phyloP scores from a whole-genome alignment of 2,888 invertebrate genomes.

The Selenia dentaria region DNA sequence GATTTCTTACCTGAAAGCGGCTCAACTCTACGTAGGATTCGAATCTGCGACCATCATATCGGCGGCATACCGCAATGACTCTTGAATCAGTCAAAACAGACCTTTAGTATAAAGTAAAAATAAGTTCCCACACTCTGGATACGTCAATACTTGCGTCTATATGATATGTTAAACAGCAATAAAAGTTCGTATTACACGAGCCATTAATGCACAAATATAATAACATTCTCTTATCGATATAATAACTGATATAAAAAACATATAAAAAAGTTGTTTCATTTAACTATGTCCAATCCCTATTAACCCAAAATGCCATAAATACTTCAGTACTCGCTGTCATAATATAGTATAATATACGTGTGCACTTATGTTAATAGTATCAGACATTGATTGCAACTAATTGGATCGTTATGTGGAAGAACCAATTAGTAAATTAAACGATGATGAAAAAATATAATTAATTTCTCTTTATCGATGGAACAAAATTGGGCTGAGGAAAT shows the following conservation, averaged over 20 bases:
- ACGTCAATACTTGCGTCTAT: constrained; percentile 18
- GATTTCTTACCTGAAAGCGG: no score
- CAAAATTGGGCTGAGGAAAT: constrained; percentile 15
- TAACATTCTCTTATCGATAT: constrained; percentile 50
- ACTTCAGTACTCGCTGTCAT: constrained; percentile 53
- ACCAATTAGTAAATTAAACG: constrained; percentile 77
- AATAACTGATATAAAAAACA: constrained; percentile 49
- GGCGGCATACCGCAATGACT: no score
- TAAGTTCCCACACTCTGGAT: constrained; percentile 20
- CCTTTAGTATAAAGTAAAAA: no score
- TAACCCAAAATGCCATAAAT: constrained; percentile 54
- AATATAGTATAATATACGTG: constrained; percentile 56
- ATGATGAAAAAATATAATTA: constrained; percentile 44
- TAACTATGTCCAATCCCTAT: constrained; percentile 49
- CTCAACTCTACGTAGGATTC: no score
- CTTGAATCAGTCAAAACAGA: no score
- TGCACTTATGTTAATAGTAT: constrained; percentile 63
- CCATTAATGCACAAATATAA: constrained; percentile 46
- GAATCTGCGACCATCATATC: no score
- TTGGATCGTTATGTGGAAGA: constrained; percentile 73
- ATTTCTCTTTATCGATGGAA: constrained; percentile 47
- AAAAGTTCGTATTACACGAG: constrained; percentile 31
- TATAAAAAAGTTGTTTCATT: constrained; percentile 42
- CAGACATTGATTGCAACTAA: constrained; percentile 77
- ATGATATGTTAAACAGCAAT: constrained; percentile 24